phyloP scores from a whole-genome alignment of 1,140 invertebrate species.

The Zaprionus davidi region DNA sequence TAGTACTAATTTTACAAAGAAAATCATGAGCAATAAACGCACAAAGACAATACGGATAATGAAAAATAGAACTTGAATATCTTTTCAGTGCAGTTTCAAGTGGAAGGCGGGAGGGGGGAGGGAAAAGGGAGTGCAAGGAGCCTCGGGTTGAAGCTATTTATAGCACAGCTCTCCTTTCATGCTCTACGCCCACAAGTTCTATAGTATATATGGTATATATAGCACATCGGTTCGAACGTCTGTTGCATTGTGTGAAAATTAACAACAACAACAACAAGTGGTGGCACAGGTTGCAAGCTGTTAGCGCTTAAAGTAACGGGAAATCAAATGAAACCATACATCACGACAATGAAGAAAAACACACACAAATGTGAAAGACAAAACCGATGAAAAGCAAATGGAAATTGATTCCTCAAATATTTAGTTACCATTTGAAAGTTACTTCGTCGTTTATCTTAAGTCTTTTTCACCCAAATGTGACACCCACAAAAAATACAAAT shows the following conservation, averaged over 20 bases:
- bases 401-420: neutral
- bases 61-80: neutral
- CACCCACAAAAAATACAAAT: neutral
- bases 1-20: neutral
- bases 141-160: conserved; percentile 10
- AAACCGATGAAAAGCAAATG: neutral
- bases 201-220: neutral
- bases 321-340: neutral
- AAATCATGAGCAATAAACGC: neutral
- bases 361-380: neutral
- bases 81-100: neutral
- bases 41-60: neutral
- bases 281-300: conserved; percentile 7
- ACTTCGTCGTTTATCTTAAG: neutral
- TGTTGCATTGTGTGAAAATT: conserved; percentile 6
- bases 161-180: neutral
- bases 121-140: neutral
- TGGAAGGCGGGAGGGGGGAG: neutral
- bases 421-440: neutral
- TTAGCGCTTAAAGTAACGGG: neutral
- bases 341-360: neutral
- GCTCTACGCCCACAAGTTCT: neutral
- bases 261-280: conserved; percentile 1
- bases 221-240: neutral
- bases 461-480: neutral